Evolutionary conservation across 2,888 invertebrate species (phyloP).

Genomic region (Mesorhabditis belari): DNA sequence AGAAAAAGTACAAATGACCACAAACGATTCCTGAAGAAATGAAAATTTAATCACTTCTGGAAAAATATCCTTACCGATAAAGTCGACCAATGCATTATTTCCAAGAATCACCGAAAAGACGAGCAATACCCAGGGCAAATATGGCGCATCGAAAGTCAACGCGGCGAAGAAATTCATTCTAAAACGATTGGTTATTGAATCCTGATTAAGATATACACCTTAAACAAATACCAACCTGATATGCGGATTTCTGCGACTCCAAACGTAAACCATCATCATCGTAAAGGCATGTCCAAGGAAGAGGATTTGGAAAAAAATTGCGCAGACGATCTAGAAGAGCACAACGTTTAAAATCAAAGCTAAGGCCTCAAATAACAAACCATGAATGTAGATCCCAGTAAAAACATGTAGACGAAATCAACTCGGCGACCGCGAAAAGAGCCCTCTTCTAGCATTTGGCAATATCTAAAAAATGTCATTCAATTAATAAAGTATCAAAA

Average conservation of each 20-base stretch:
- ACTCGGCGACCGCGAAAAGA: background rate
- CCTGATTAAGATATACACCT: too few species aligned
- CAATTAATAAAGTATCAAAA: background rate
- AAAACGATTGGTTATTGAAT: too few species aligned
- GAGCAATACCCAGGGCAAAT: background rate
- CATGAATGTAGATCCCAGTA: too few species aligned
- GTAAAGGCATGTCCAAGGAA: too few species aligned
- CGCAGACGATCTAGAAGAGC: background rate
- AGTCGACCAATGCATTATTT: background rate
- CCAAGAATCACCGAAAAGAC: background rate
- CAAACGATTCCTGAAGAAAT: constrained; percentile 75
- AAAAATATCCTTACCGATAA: background rate
- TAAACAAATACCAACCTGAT: too few species aligned
- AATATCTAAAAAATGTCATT: background rate
- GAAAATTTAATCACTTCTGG: too few species aligned
- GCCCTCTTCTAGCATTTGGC: background rate
- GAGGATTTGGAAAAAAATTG: too few species aligned
- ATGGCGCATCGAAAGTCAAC: background rate
- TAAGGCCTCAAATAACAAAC: too few species aligned
- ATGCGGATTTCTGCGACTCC: background rate
- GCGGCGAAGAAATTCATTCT: background rate
- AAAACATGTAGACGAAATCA: background rate
- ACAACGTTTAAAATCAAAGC: too few species aligned
- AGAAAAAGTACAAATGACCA: constrained; percentile 92
- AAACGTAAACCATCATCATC: background rate